A percentile compares a stretch with the other conserved stretches of the same genome.
Evolutionary conservation across 2,797 vertebrate species (phyloP).

Genomic region (Remorina albescens): DNA sequence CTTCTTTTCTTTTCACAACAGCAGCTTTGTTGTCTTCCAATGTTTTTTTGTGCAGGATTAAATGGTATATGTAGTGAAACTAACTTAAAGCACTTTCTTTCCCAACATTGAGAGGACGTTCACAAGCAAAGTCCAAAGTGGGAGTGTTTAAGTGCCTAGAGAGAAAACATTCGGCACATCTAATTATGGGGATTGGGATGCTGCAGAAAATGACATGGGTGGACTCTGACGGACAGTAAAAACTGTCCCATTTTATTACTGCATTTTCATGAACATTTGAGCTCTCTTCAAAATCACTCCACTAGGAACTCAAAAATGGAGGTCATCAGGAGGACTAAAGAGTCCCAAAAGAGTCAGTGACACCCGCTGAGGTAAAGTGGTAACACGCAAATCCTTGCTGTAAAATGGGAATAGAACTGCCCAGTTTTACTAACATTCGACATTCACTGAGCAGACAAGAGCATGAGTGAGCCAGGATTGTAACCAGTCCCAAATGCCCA

Average conservation of each 20-base stretch:
- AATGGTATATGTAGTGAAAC: background rate
- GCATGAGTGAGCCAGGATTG: conserved; percentile 7
- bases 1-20: conserved; percentile 28
- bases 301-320: background rate
- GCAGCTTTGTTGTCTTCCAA: conserved; percentile 4
- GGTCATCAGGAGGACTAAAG: background rate
- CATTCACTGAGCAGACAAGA: conserved; percentile 9
- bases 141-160: background rate
- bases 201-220: background rate
- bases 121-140: background rate
- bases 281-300: background rate
- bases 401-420: conserved; percentile 15
- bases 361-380: conserved; percentile 2
- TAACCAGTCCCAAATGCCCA: conserved; percentile 21
- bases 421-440: conserved; percentile 29
- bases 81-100: background rate
- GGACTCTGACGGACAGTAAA: background rate
- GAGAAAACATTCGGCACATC: background rate
- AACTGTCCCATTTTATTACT: background rate
- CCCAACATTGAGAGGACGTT: background rate
- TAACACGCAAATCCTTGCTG: conserved; percentile 8
- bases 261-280: background rate
- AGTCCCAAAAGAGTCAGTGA: background rate
- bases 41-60: background rate
- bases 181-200: background rate